These are phyloP conservation scores for Micrasema minimum DNA, from an alignment of 1,140 invertebrate species.

Conservation along the genomic window DNA sequence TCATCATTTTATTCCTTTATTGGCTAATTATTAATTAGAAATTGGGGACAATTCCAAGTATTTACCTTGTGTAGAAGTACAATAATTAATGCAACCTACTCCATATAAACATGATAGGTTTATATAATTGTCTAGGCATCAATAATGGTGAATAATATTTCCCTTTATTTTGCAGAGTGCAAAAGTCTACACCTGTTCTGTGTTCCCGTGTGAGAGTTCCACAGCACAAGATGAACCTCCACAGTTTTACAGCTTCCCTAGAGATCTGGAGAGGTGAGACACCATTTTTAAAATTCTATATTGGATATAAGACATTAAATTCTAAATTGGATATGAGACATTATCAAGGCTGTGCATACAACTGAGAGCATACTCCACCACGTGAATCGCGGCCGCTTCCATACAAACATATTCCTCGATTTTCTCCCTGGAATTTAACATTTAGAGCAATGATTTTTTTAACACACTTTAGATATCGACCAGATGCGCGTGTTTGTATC, in stretches of 20 bases:
- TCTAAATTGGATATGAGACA: no score
- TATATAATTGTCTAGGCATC: background rate
- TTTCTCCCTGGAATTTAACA: no score
- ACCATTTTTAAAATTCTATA: background rate
- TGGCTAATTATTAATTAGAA: no score
- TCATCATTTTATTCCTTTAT: no score
- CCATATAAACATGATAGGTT: background rate
- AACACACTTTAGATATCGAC: no score
- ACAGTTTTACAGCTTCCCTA: constrained; percentile 37
- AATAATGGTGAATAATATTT: background rate
- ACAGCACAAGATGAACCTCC: background rate
- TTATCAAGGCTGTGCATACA: no score
- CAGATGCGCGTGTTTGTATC: background rate
- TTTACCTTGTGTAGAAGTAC: background rate
- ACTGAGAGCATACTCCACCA: no score
- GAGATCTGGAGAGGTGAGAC: constrained; percentile 29
- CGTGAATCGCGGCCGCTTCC: no score
- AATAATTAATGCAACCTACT: background rate
- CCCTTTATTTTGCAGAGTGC: background rate
- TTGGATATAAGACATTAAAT: background rate
- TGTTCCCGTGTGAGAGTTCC: background rate
- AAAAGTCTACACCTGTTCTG: constrained; percentile 16
- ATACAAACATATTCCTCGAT: no score
- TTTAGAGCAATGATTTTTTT: no score
- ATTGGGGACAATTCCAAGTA: no score